Base-by-base conservation (phyloP, 2,888 invertebrate genomes). In the Lasioglossum figueresi region DNA sequence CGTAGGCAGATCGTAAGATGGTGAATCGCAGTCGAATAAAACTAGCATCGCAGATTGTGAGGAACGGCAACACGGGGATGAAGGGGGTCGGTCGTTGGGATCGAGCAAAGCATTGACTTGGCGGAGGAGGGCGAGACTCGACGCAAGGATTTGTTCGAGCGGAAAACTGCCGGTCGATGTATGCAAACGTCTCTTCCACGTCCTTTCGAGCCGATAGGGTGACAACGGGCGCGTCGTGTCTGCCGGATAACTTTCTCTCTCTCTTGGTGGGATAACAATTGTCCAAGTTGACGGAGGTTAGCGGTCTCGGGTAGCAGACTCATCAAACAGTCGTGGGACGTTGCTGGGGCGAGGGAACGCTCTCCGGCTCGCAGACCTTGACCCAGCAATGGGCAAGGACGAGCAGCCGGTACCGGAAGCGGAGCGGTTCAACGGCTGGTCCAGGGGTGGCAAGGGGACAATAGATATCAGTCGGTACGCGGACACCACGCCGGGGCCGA, bases 81-180 rank as follows among this genome's bases (percentile, higher is more conserved):
- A 84, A 80, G 59, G 79, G 77, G 48, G 78, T 23, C 72, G 72
- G 68, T 73, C 70, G 40, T 66, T 34, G 59, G 43, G 70, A 63
- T 71, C n/a, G 75, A 72, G 79, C 37, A 73, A 86, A 80, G 83
- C 88, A 89, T 90, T 87, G 91, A 92, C 91, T 91, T 82, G 74
- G 5, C 43, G 23, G 75, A 73, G 73, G 77, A 76, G 70, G 68
- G 70, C 40, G 40, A 40, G 88, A 88, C 89, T 81, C 85, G 88
- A 83, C 85, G 88, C 88, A 89, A 89, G 93, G 93, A 94, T 95
- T 94, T 94, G 94, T 93, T 94, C 93, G 89, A 93, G 93, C 91
- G 93, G 93, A 95, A 95, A 95, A 95, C 93, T 94, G 92, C 93
- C 93, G 93, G 92, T 91, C 94, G 93, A 94, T 94, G 93, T 94